A percentile compares a stretch with the other conserved stretches of the same genome.
Evolutionary conservation across 1,140 invertebrate genomes (phyloP).

Genomic region (Neodiprion virginianus): DNA sequence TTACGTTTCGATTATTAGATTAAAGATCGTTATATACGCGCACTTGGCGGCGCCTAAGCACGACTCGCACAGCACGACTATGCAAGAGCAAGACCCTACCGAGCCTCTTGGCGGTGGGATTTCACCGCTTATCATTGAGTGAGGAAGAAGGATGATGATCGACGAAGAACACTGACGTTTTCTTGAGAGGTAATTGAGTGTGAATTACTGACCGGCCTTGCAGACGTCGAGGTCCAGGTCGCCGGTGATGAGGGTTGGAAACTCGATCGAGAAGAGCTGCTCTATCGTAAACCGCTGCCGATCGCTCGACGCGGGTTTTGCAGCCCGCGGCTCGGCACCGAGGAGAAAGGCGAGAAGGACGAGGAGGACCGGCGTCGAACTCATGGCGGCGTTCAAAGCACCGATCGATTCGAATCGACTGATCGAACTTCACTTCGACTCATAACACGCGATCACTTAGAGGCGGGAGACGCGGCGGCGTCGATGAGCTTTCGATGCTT

Average conservation of each 20-base stretch:
- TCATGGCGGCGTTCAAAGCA: not conserved
- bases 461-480: not conserved
- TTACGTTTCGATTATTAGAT: no score
- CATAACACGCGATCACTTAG: constrained; percentile 13
- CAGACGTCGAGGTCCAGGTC: constrained; percentile 86
- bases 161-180: no score
- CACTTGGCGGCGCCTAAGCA: no score
- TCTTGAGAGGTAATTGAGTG: no score
- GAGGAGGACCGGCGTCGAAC: not conserved
- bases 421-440: constrained; percentile 8
- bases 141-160: no score
- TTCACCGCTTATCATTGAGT: no score
- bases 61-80: no score
- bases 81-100: no score
- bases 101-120: no score
- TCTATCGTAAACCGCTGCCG: constrained; percentile 70
- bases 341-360: not conserved
- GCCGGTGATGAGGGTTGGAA: constrained; percentile 72
- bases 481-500: not conserved
- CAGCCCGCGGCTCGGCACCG: constrained; percentile 13
- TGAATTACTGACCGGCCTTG: constrained; percentile 71
- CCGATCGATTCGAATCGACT: not conserved
- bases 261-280: constrained; percentile 69
- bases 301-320: constrained; percentile 9
- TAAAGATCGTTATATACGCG: no score